These are phyloP conservation scores for Zoanthus gigantus DNA, from an alignment of 92 coral and sea anemone species.

Conservation along the genomic window DNA sequence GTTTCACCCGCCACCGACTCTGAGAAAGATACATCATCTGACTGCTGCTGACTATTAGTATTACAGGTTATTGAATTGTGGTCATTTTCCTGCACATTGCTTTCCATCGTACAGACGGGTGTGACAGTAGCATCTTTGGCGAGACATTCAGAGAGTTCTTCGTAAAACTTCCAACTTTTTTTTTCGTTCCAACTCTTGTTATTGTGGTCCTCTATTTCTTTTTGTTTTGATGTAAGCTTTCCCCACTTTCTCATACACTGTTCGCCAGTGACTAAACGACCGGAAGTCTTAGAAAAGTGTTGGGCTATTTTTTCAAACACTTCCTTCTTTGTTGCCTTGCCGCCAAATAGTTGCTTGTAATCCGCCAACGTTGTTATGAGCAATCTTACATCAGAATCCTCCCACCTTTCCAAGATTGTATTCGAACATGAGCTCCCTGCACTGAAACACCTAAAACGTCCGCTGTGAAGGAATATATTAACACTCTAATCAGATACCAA, in stretches of 20 bases:
- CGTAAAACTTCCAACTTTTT: slow-evolving; percentile 56
- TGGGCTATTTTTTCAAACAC: slow-evolving; percentile 56
- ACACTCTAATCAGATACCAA: background rate
- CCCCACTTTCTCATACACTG: slow-evolving; percentile 64
- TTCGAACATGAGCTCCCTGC: background rate
- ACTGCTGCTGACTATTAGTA: background rate
- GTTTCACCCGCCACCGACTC: background rate
- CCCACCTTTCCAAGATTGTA: slow-evolving; percentile 43
- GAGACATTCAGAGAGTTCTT: slow-evolving; percentile 54
- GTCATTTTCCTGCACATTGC: background rate
- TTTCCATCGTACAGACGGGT: slow-evolving; percentile 66
- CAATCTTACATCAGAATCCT: slow-evolving; percentile 36
- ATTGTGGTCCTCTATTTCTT: slow-evolving; percentile 61
- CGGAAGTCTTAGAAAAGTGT: slow-evolving; percentile 24
- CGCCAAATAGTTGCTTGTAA: slow-evolving; percentile 54
- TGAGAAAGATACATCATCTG: slow-evolving; percentile 6
- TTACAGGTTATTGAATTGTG: background rate
- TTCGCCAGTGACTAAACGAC: slow-evolving; percentile 42
- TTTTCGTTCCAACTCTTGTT: slow-evolving; percentile 53
- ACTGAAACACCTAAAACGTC: background rate
- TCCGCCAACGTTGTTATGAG: slow-evolving; percentile 42
- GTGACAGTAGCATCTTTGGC: slow-evolving; percentile 43
- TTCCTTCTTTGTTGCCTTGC: slow-evolving; percentile 60
- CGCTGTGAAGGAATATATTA: background rate
- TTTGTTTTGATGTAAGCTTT: slow-evolving; percentile 4